Conservation (phyloP, 2,888 invertebrate genomes). For the Strigamia maritima region DNA sequence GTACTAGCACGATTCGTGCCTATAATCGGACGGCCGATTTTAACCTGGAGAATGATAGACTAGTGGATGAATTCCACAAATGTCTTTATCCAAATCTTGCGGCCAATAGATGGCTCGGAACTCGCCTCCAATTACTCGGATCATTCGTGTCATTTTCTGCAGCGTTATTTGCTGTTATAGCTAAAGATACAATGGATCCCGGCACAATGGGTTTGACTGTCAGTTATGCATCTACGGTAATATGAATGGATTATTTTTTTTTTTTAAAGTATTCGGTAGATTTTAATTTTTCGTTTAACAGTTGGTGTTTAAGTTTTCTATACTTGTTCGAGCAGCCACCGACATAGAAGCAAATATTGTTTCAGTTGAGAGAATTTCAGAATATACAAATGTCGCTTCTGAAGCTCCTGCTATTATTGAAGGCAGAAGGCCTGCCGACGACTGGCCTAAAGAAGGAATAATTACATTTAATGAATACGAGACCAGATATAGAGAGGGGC, state of each 20-base stretch:
- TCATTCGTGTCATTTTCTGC: slow-evolving; percentile 93
- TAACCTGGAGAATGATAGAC: slow-evolving; percentile 77
- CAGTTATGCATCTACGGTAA: slow-evolving; percentile 53
- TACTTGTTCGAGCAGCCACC: slow-evolving; percentile 56
- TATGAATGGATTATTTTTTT: background rate
- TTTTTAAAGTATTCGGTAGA: too few species aligned
- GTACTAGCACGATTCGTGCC: slow-evolving; percentile 78
- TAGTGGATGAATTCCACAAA: slow-evolving; percentile 88
- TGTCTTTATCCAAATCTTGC: slow-evolving; percentile 91
- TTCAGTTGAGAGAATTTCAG: slow-evolving; percentile 58
- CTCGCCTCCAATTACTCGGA: slow-evolving; percentile 93
- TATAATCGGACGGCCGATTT: slow-evolving; percentile 78
- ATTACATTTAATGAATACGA: slow-evolving; percentile 77
- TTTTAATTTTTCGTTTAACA: too few species aligned
- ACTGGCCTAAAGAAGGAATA: slow-evolving; percentile 79
- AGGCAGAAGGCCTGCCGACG: slow-evolving; percentile 59
- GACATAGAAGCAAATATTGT: slow-evolving; percentile 56
- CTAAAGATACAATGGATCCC: slow-evolving; percentile 65
- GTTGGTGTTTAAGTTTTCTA: slow-evolving; percentile 57
- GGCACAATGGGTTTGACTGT: slow-evolving; percentile 62
- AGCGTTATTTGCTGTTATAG: slow-evolving; percentile 84
- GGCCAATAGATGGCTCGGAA: slow-evolving; percentile 77
- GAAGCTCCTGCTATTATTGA: slow-evolving; percentile 50
- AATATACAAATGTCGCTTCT: slow-evolving; percentile 71
- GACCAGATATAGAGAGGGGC: slow-evolving; percentile 79